These are phyloP conservation scores for Coluber constrictor DNA, from an alignment of 2,797 vertebrate genomes.

Conservation along the genomic window DNA sequence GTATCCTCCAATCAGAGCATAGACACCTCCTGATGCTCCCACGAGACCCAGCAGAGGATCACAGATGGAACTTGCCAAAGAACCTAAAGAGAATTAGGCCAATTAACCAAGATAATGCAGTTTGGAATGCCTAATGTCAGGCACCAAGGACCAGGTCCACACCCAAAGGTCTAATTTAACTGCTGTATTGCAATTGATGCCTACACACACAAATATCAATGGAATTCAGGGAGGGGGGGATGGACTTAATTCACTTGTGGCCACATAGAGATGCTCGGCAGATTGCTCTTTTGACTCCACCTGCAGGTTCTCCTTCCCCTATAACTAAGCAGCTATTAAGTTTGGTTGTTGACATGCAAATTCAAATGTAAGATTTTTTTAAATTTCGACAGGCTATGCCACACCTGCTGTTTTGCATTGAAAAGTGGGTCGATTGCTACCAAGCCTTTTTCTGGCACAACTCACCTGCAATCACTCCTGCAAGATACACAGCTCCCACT, in stretches of 20 bases:
- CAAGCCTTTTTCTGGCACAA: not conserved
- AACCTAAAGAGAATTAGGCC: slow-evolving; percentile 70
- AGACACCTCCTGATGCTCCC: slow-evolving; percentile 89
- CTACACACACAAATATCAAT: not conserved
- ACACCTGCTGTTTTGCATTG: no score
- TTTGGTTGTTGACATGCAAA: not conserved
- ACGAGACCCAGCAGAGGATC: slow-evolving; percentile 82
- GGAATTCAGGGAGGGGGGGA: not conserved
- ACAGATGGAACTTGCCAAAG: slow-evolving; percentile 89
- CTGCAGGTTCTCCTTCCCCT: not conserved
- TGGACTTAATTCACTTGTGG: not conserved
- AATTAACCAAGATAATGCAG: not conserved
- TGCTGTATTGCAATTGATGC: not conserved
- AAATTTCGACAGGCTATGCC: not conserved
- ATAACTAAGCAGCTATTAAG: not conserved
- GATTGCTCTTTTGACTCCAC: not conserved
- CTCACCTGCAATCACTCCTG: slow-evolving; percentile 87
- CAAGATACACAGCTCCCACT: slow-evolving; percentile 86
- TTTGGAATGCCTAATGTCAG: not conserved
- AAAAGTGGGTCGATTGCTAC: not conserved
- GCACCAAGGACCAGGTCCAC: not conserved
- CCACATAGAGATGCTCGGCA: not conserved
- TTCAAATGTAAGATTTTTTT: not conserved
- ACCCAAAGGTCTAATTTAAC: no score
- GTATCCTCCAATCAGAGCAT: slow-evolving; percentile 88